Conservation (phyloP, 2,113 vertebrate species). For the Vanacampus margaritifer region DNA sequence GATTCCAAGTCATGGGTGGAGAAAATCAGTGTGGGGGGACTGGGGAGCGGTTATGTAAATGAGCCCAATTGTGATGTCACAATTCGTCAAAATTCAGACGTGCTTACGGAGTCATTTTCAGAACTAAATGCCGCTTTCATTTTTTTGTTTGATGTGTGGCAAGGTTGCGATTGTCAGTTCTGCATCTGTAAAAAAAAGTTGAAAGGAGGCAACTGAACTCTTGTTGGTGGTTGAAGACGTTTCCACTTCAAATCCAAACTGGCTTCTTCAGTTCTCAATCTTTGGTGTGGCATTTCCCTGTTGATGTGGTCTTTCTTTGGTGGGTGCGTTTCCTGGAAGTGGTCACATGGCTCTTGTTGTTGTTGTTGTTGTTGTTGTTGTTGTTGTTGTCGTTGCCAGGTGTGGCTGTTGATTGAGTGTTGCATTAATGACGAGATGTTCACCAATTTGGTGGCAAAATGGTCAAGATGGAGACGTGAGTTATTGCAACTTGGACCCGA, state of each 20-base stretch:
- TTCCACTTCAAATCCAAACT: not conserved
- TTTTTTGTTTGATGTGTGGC: too few species aligned
- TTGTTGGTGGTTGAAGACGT: not conserved
- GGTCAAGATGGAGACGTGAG: too few species aligned
- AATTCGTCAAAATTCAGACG: too few species aligned
- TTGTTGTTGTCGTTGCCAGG: not conserved
- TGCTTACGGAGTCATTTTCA: too few species aligned
- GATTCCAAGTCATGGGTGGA: too few species aligned
- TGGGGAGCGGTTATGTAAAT: too few species aligned
- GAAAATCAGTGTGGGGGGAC: too few species aligned
- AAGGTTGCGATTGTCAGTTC: not conserved
- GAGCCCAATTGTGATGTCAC: too few species aligned
- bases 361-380: not conserved
- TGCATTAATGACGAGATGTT: not conserved
- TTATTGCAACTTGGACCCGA: too few species aligned
- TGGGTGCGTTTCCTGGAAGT: not conserved
- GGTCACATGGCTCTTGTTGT: not conserved
- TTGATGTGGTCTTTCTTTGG: not conserved
- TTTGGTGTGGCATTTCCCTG: not conserved
- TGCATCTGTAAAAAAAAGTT: not conserved
- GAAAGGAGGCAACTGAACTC: not conserved
- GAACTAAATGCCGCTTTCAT: too few species aligned
- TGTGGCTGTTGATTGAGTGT: not conserved
- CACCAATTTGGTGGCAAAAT: too few species aligned
- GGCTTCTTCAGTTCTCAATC: not conserved